These are phyloP conservation scores for Fringilla coelebs DNA, from an alignment of 2,797 vertebrate genomes.

Conservation along the genomic window DNA sequence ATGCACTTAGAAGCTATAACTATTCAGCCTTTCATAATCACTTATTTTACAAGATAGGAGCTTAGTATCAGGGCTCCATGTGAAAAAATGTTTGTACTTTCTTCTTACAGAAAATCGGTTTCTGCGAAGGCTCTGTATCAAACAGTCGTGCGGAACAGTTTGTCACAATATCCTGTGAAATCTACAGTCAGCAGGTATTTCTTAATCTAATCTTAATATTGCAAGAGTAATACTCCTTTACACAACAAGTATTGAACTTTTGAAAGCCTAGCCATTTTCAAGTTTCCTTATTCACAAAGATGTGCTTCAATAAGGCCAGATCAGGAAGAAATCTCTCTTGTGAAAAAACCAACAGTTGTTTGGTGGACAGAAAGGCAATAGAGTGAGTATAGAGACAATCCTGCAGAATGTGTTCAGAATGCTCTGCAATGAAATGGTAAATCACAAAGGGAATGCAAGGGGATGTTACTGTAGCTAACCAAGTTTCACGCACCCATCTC, in stretches of 20 bases:
- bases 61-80: not conserved
- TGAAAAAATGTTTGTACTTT: not conserved
- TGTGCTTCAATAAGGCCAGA: not conserved
- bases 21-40: conserved; percentile 20
- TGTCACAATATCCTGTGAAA: conserved; percentile 41
- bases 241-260: not conserved
- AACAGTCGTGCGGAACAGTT: accelerated
- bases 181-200: conserved; percentile 70
- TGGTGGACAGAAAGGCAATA: not conserved
- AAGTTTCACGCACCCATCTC: not conserved
- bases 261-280: not conserved
- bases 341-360: not conserved
- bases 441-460: not conserved
- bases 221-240: not conserved
- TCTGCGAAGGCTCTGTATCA: conserved; percentile 63
- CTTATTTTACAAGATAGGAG: not conserved
- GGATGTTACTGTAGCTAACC: not conserved
- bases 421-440: not conserved
- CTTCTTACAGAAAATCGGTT: conserved; percentile 59
- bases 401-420: not conserved
- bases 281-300: not conserved
- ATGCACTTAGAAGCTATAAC: not conserved
- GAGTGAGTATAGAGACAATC: not conserved
- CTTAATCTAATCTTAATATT: not conserved
- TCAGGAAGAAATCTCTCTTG: not conserved